Conservation (phyloP, 2,888 invertebrate genomes). For the Gisinianus flammeolus region DNA sequence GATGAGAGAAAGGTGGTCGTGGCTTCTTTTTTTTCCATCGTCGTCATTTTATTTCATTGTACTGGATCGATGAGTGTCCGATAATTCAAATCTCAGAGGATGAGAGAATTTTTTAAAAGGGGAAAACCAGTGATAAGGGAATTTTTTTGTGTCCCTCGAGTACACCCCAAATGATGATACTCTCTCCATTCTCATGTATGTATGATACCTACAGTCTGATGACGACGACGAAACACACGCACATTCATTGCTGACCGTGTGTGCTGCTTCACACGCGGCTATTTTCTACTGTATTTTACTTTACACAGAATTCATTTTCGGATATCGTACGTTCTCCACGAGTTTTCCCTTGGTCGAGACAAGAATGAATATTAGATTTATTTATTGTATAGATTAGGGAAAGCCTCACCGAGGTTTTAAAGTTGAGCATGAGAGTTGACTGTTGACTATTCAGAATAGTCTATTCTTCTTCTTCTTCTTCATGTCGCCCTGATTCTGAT, state of each 20-base stretch:
- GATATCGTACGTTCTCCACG: too few species aligned
- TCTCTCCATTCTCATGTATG: background rate
- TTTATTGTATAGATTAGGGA: too few species aligned
- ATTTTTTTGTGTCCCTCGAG: conserved; percentile 19
- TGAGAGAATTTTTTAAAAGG: conserved; percentile 28
- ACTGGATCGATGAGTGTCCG: conserved; percentile 32
- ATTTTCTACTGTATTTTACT: too few species aligned
- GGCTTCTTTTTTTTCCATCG: background rate
- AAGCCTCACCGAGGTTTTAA: too few species aligned
- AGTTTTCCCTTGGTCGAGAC: too few species aligned
- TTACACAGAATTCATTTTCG: too few species aligned
- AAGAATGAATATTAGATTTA: too few species aligned
- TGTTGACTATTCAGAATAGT: too few species aligned
- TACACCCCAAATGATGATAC: background rate
- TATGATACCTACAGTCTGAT: too few species aligned
- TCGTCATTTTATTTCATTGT: conserved; percentile 16
- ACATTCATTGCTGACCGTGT: background rate
- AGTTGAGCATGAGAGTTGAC: too few species aligned
- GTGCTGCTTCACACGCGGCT: background rate
- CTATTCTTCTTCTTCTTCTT: background rate
- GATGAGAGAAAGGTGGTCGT: background rate
- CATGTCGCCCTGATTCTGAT: background rate
- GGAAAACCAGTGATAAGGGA: conserved; percentile 13
- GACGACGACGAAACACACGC: too few species aligned
- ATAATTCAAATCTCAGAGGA: conserved; percentile 33